Evolutionary conservation across 2,113 vertebrate species (phyloP).

Genomic region (Cyphomyrus discorhynchus): DNA sequence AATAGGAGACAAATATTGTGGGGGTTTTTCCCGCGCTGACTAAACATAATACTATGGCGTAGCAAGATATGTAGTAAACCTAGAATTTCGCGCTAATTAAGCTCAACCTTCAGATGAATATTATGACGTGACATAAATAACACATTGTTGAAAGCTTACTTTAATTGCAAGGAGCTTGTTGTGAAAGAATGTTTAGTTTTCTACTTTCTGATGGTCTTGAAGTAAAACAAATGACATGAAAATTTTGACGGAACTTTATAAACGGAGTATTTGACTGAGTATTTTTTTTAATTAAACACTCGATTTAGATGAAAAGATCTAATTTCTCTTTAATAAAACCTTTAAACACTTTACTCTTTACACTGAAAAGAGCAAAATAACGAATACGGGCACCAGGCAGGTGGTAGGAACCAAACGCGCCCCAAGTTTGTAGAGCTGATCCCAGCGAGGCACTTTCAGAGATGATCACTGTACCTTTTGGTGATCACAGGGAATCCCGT

Average conservation of each 20-base stretch:
- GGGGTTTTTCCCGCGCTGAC: background rate
- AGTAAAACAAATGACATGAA: background rate
- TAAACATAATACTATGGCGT: background rate
- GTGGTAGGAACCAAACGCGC: background rate
- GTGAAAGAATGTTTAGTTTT: background rate
- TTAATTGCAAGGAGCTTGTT: slow-evolving; percentile 2
- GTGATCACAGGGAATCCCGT: too few species aligned
- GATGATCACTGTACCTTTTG: too few species aligned
- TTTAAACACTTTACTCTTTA: slow-evolving; percentile 4
- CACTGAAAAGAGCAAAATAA: background rate
- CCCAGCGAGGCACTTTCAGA: too few species aligned
- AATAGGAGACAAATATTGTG: too few species aligned
- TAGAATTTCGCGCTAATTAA: background rate
- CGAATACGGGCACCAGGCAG: background rate
- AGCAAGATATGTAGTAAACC: background rate
- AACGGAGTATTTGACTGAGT: background rate
- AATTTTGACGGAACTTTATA: background rate
- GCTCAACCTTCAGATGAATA: background rate
- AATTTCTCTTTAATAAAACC: slow-evolving; percentile 4
- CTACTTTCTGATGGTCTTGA: background rate
- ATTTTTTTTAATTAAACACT: background rate
- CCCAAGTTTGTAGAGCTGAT: too few species aligned
- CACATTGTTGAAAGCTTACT: background rate
- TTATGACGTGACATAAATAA: background rate
- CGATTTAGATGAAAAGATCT: background rate